Evolutionary conservation across 30 jellyfish, hydroid and myxozoan genomes (phyloP).

Genomic region (Morbakka virulenta): DNA sequence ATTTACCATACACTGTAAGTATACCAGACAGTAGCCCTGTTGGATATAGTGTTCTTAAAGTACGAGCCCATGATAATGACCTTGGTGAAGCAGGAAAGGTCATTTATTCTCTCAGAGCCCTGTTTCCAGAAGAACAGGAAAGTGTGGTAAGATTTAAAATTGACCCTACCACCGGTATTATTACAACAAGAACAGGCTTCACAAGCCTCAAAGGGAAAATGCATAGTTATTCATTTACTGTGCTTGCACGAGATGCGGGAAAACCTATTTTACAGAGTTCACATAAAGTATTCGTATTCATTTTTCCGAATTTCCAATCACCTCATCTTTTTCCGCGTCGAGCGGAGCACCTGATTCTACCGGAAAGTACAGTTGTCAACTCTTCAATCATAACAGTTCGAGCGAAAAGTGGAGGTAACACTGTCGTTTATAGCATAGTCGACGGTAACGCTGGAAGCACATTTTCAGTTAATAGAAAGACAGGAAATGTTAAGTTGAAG

Average conservation of each 20-base stretch:
- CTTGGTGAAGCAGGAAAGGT: constrained; percentile 35
- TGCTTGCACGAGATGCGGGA: constrained; percentile 63
- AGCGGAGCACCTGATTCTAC: not conserved
- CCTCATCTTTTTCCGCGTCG: constrained; percentile 23
- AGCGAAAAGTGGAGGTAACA: not conserved
- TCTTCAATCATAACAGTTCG: constrained; percentile 12
- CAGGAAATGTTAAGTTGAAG: constrained; percentile 52
- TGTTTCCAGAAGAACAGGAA: constrained; percentile 17
- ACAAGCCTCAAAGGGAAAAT: not conserved
- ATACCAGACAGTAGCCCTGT: constrained; percentile 26
- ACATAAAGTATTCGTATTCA: constrained; percentile 44
- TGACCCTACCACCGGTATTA: constrained; percentile 59
- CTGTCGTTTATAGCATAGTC: constrained; percentile 44
- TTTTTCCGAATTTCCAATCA: constrained; percentile 26
- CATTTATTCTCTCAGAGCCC: constrained; percentile 44
- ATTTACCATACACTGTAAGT: constrained; percentile 69
- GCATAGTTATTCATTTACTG: constrained; percentile 44
- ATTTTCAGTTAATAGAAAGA: constrained; percentile 25
- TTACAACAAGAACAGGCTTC: constrained; percentile 27
- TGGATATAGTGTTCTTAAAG: constrained; percentile 40
- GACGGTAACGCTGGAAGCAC: constrained; percentile 58
- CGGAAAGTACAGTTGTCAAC: constrained; percentile 31
- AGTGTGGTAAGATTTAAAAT: constrained; percentile 37
- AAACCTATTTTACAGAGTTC: constrained; percentile 42
- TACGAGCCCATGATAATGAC: constrained; percentile 86